These are phyloP conservation scores for Pangasius sanitwongsei DNA, from an alignment of 2,797 vertebrate genomes.

Conservation along the genomic window DNA sequence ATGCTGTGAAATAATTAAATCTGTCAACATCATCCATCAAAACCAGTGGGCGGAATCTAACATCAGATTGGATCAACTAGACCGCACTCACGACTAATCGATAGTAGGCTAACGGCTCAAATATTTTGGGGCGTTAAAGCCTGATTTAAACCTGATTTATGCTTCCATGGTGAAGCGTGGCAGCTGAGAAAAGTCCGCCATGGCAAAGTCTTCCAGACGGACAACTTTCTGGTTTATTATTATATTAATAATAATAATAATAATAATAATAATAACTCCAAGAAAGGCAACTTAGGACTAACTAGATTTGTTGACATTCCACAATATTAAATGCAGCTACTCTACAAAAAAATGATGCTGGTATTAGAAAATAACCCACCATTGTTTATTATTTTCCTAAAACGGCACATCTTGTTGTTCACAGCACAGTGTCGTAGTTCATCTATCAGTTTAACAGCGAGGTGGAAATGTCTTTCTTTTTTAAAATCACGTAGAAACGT, in stretches of 20 bases:
- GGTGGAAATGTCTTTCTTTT: not conserved
- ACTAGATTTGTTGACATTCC: not conserved
- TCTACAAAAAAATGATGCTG: not conserved
- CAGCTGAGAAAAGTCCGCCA: not conserved
- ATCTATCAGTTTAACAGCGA: not conserved
- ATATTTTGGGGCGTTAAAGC: not conserved
- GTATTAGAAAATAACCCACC: not conserved
- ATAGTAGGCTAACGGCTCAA: not conserved
- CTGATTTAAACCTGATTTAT: not conserved
- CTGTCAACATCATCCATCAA: not conserved
- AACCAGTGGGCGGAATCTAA: not conserved
- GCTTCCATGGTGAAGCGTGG: not conserved
- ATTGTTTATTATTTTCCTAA: not conserved
- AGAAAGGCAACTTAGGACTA: too few relatives aligned
- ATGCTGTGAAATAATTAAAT: constrained; percentile 7
- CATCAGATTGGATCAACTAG: not conserved
- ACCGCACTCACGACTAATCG: not conserved
- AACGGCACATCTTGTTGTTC: too few relatives aligned
- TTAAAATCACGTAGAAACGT: too few relatives aligned
- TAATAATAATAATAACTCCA: too few relatives aligned
- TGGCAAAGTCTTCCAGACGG: not conserved
- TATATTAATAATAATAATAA: not conserved
- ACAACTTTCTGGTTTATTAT: not conserved
- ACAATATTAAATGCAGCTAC: not conserved
- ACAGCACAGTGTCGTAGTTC: not conserved